phyloP scores from a whole-genome alignment of 2,113 vertebrate species.

The Aegypius monachus region DNA sequence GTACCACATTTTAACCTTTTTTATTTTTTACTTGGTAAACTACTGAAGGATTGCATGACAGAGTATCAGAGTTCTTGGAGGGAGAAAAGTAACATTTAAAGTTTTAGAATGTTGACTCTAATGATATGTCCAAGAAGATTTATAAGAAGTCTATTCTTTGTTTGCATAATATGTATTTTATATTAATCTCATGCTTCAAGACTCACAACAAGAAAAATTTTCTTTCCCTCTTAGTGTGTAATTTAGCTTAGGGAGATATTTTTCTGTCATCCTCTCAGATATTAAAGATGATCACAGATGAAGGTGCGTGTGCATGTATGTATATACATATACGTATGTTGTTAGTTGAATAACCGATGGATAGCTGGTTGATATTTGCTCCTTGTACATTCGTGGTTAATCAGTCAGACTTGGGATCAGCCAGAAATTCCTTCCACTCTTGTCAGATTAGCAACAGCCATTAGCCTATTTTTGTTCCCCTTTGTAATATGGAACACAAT shows the following conservation, averaged over 20 bases:
- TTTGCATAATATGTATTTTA: not conserved
- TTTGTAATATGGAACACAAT: not conserved
- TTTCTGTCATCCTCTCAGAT: not conserved
- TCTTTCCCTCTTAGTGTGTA: not conserved
- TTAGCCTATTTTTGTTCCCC: not conserved
- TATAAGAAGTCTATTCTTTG: not conserved
- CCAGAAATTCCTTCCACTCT: not conserved
- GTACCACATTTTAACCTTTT: not conserved
- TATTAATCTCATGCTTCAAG: not conserved
- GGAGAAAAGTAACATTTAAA: not conserved
- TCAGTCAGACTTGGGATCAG: not conserved
- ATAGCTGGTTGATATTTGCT: not conserved
- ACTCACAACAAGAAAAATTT: not conserved
- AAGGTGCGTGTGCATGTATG: not conserved
- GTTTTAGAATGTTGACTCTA: not conserved
- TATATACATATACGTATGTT: not conserved
- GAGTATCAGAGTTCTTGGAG: not conserved
- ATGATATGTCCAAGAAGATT: not conserved
- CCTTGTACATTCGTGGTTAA: not conserved
- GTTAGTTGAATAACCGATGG: not conserved
- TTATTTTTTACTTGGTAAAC: not conserved
- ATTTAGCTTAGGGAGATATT: not conserved
- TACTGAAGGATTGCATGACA: not conserved
- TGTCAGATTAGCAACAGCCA: not conserved
- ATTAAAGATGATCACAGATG: not conserved